Evolutionary conservation across 2,797 vertebrate genomes (phyloP).

Genomic region (Tapirus indicus): DNA sequence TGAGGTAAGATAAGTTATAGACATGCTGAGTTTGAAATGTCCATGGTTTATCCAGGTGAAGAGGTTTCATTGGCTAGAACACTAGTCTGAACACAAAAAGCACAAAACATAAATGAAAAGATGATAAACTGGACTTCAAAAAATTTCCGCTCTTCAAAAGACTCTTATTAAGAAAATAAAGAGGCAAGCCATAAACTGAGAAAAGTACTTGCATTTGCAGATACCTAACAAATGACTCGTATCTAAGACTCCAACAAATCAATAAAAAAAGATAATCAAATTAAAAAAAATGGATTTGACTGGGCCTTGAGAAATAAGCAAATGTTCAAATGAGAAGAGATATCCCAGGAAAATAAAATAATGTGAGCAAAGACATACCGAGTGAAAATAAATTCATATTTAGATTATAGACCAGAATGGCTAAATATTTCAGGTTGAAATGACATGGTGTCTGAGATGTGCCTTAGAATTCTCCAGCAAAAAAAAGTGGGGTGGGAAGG

Average conservation of each 20-base stretch:
- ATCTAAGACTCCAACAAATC: neutral
- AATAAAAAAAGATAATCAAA: neutral
- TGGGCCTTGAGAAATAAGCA: neutral
- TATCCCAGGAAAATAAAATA: neutral
- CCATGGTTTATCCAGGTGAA: neutral
- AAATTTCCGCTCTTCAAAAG: neutral
- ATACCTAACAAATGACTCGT: neutral
- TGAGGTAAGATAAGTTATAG: neutral
- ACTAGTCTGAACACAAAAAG: neutral
- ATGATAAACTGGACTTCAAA: neutral
- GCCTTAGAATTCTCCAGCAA: conserved; percentile 1
- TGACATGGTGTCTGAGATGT: neutral
- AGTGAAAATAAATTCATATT: neutral
- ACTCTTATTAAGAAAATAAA: neutral
- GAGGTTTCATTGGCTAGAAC: neutral
- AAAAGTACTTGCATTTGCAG: neutral
- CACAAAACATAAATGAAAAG: neutral
- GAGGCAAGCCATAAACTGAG: neutral
- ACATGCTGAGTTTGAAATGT: neutral
- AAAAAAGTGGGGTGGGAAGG: neutral
- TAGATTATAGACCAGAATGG: neutral
- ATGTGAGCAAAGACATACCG: neutral
- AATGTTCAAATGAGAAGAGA: neutral
- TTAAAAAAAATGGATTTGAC: neutral
- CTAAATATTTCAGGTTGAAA: conserved; percentile 6